phyloP scores from a whole-genome alignment of 2,113 vertebrate genomes.

The Excalfactoria chinensis region DNA sequence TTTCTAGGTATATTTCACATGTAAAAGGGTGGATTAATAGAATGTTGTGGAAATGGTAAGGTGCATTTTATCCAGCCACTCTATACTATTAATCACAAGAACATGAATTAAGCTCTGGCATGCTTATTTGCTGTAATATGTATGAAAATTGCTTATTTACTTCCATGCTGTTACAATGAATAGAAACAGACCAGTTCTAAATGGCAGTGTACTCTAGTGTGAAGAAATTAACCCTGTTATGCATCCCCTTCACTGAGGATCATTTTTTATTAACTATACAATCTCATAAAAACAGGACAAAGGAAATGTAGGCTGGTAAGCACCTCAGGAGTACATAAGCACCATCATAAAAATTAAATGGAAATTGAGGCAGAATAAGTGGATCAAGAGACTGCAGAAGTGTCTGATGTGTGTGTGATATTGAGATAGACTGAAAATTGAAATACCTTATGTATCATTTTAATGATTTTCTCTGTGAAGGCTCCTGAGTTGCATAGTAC shows the following conservation, averaged over 20 bases:
- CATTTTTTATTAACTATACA: constrained; percentile 28
- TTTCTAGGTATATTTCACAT: constrained; percentile 24
- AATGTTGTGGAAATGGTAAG: constrained; percentile 16
- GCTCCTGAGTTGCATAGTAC: neutral
- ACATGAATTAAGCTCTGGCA: constrained; percentile 58
- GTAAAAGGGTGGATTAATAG: constrained; percentile 50
- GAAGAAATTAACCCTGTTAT: constrained; percentile 70
- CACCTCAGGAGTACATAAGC: neutral
- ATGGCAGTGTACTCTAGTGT: constrained; percentile 46
- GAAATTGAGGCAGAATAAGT: neutral
- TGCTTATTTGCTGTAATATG: constrained; percentile 66
- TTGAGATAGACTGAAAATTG: neutral
- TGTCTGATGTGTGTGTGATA: neutral
- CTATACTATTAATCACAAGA: constrained; percentile 62
- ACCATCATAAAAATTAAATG: neutral
- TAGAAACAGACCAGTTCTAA: constrained; percentile 69
- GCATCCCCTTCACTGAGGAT: constrained; percentile 40
- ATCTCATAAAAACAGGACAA: constrained; percentile 12
- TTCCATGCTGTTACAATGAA: constrained; percentile 54
- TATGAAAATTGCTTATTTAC: constrained; percentile 71
- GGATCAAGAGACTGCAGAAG: neutral
- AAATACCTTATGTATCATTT: neutral
- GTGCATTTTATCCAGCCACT: constrained; percentile 38
- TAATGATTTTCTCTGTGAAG: neutral
- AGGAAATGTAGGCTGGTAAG: neutral